Evolutionary conservation across 2,113 vertebrate species (phyloP).

Genomic region (Chaetops frenatus): DNA sequence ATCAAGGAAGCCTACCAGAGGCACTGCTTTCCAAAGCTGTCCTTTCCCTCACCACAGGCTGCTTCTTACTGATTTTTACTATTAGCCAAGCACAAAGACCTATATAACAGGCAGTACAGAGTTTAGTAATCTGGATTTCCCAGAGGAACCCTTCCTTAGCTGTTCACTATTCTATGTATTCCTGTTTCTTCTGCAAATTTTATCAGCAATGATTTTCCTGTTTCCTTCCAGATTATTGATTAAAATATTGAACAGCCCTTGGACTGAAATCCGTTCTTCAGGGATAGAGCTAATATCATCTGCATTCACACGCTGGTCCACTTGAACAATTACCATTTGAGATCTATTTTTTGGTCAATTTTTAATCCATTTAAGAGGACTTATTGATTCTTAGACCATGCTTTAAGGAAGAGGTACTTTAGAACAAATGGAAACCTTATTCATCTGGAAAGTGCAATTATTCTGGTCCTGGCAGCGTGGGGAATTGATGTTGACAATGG

Average conservation of each 20-base stretch:
- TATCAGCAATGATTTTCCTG: conserved; percentile 38
- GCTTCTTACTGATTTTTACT: neutral
- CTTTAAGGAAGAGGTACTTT: conserved; percentile 10
- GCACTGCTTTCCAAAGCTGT: neutral
- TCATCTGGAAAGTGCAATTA: conserved; percentile 19
- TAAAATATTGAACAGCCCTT: conserved; percentile 14
- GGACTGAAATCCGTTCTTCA: neutral
- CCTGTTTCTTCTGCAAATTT: conserved; percentile 26
- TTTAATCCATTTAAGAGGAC: conserved; percentile 41
- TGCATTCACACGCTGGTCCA: neutral
- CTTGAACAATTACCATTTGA: neutral
- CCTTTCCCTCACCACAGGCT: neutral
- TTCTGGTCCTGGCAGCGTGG: neutral
- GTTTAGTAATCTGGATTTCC: neutral
- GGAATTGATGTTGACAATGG: neutral
- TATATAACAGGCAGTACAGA: neutral
- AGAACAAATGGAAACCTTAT: conserved; percentile 5
- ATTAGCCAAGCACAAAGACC: neutral
- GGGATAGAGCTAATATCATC: neutral
- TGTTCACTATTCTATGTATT: neutral
- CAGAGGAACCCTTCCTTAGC: neutral
- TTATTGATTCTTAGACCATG: conserved; percentile 31
- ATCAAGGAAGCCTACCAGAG: neutral
- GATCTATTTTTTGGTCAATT: conserved; percentile 26
- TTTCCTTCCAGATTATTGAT: conserved; percentile 48